Conservation (phyloP, 1,140 invertebrate genomes). For the Brachionus asplanchnoidis region DNA sequence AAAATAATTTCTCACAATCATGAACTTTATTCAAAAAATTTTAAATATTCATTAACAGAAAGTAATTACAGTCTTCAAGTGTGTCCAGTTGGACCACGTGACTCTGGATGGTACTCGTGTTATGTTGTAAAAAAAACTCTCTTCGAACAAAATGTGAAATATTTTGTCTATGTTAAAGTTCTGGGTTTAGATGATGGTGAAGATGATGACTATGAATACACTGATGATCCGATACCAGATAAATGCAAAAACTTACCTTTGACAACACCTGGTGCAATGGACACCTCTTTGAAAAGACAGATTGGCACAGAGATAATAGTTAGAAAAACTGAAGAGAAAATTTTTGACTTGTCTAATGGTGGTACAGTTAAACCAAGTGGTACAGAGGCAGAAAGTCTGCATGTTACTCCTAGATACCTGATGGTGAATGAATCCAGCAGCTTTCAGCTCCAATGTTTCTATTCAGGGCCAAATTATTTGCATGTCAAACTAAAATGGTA, state of each 20-base stretch:
- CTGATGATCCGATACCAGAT: neutral
- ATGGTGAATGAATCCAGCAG: neutral
- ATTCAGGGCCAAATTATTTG: neutral
- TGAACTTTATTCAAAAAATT: neutral
- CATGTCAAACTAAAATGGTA: neutral
- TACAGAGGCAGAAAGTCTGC: neutral
- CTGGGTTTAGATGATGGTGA: neutral
- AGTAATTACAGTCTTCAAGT: neutral
- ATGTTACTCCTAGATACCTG: neutral
- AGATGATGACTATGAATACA: neutral
- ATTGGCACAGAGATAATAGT: neutral
- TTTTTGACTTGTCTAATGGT: neutral
- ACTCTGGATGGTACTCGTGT: constrained; percentile 41
- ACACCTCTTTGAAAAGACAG: neutral
- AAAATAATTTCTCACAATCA: constrained; percentile 16
- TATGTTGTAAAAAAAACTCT: neutral
- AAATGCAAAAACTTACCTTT: neutral
- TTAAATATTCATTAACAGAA: neutral
- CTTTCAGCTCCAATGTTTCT: constrained; percentile 24
- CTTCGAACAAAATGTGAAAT: constrained; percentile 19
- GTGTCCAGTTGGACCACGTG: neutral
- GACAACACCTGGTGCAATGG: neutral
- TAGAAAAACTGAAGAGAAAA: neutral
- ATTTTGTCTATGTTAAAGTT: constrained; percentile 10
- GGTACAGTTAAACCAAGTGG: neutral